These are phyloP conservation scores for Synergus itoensis DNA, from an alignment of 2,888 invertebrate species.

Conservation along the genomic window DNA sequence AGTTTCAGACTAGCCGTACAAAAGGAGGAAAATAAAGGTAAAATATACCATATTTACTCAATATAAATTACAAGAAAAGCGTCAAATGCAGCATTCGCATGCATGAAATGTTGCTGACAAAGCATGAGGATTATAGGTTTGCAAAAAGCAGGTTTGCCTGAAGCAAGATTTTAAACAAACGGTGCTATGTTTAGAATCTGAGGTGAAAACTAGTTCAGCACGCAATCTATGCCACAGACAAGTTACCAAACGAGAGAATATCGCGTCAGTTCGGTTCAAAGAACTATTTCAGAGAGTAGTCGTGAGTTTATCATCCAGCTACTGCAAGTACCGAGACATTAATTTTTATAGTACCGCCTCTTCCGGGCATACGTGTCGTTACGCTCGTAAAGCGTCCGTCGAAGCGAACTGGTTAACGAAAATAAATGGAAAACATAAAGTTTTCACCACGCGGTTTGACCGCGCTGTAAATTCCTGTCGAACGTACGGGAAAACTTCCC, in stretches of 20 bases:
- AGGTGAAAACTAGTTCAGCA: constrained; percentile 43
- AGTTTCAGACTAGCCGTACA: neutral
- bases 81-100: neutral
- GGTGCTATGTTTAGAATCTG: constrained; percentile 37
- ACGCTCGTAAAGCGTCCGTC: constrained; percentile 58
- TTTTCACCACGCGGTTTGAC: constrained; percentile 63
- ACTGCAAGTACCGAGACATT: constrained; percentile 42
- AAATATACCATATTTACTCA: neutral
- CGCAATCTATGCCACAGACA: constrained; percentile 33
- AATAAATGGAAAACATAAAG: constrained; percentile 70
- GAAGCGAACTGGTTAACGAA: constrained; percentile 62
- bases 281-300: constrained; percentile 15
- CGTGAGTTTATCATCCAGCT: constrained; percentile 15
- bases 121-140: neutral
- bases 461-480: constrained; percentile 42
- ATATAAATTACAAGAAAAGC: neutral
- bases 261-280: constrained; percentile 33
- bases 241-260: constrained; percentile 51
- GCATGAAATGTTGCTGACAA: constrained; percentile 1
- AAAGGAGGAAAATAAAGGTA: neutral
- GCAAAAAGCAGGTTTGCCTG: neutral
- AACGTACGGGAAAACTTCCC: constrained; percentile 35
- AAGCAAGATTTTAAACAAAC: constrained; percentile 1
- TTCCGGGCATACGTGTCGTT: constrained; percentile 41
- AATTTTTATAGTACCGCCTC: constrained; percentile 45